Conservation (phyloP, 2,113 vertebrate genomes). For the Crotalus horridus region DNA sequence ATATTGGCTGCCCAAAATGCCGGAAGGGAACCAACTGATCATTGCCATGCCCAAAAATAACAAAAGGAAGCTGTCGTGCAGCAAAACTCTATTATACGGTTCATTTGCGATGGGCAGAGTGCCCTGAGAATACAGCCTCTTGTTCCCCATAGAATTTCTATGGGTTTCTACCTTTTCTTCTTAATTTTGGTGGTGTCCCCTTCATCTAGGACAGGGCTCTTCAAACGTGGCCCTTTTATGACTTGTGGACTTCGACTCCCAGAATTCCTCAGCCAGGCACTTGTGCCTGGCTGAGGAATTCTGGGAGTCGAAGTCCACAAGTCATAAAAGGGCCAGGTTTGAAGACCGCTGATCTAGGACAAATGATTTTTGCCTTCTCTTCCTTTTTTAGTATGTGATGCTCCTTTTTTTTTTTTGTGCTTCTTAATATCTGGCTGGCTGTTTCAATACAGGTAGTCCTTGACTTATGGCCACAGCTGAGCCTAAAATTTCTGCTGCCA, state of each 20-base stretch:
- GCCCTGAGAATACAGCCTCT: background rate
- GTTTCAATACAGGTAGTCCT: background rate
- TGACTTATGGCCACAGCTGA: background rate
- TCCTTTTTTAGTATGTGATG: background rate
- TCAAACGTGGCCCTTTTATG: too few species aligned
- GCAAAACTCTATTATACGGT: slow-evolving; percentile 35
- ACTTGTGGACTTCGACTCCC: too few species aligned
- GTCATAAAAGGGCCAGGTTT: too few species aligned
- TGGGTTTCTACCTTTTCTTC: background rate
- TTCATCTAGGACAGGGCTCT: background rate
- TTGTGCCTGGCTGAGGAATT: too few species aligned
- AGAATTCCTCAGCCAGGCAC: too few species aligned
- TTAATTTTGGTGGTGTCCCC: background rate
- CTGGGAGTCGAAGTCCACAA: too few species aligned
- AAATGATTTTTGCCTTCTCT: background rate
- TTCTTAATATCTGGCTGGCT: background rate
- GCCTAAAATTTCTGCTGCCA: background rate
- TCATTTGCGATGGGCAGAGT: slow-evolving; percentile 29
- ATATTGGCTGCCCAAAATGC: background rate
- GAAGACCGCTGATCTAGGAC: background rate
- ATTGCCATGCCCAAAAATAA: slow-evolving; percentile 44
- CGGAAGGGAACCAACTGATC: slow-evolving; percentile 21
- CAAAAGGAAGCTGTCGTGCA: slow-evolving; percentile 45
- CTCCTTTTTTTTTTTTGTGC: background rate
- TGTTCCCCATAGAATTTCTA: background rate